Evolutionary conservation across 2,797 vertebrate genomes (phyloP), one percentile per base, ranked within the genome.

Genomic region (Chrysocyon brachyurus): DNA sequence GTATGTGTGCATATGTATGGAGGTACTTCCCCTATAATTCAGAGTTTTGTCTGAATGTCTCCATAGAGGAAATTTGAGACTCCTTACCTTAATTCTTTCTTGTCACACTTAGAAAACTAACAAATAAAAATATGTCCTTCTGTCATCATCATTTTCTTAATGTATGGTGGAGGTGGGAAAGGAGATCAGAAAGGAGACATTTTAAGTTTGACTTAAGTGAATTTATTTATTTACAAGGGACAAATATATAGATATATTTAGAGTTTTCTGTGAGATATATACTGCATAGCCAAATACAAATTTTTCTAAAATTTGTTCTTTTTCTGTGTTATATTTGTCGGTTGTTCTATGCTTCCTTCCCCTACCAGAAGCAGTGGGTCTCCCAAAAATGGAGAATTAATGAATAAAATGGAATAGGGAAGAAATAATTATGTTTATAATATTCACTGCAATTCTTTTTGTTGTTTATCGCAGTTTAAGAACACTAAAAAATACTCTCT

Each of bases 221-320:
- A 73, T 24, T 78, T 15, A n/a, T 3, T 83, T 83, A 33, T 3
- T 83, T 83, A 56, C 59, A 72, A 59, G 26, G 1, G 8, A 87
- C 59, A 28, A 72, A 2, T 36, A n/a, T 36, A 61, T 4, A 56
- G 8, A 56, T 2, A 10, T 26, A 52, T 24, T n/a, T 70, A 78
- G 21, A 46, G 21, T 87, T 59, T 68, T 94, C 64, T 82, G 26
- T 61, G 17, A 81, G 72, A 88, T 40, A 11, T 63, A 59, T 12
- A 61, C 46, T 82, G 92, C 12, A 92, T 33, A 90, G 24, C 4
- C 33, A 95, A 28, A 7, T 31, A 79, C 8, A 72, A 92, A 79
- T n/a, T 72, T 72, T 70, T 64, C 54, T 40, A 57, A 36, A 5
- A n/a, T 87, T 54, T 52, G 14, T 28, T 56, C 40, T 82, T 64